Evolutionary conservation across 2,888 invertebrate genomes (phyloP).

Genomic region (Drymonia ruficornis): DNA sequence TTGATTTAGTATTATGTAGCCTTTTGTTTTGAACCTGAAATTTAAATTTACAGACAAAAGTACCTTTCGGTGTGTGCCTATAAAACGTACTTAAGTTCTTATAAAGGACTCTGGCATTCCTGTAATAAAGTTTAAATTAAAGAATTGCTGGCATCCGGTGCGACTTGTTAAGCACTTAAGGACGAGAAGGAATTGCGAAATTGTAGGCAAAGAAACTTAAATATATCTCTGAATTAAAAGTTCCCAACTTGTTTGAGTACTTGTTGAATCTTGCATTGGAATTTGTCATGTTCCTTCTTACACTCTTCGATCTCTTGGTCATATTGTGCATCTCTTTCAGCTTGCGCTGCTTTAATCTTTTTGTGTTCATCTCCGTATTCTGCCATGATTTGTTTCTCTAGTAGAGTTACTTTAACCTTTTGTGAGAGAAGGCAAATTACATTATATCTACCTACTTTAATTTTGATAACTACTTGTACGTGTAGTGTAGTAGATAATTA

Average conservation of each 20-base stretch:
- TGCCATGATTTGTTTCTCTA: constrained; percentile 36
- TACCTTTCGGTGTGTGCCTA: no score
- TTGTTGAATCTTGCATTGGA: constrained; percentile 38
- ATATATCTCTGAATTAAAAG: neutral
- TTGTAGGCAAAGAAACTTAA: neutral
- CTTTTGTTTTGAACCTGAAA: neutral
- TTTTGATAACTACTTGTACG: no score
- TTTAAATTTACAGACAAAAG: neutral
- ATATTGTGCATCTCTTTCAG: constrained; percentile 35
- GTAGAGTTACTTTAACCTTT: constrained; percentile 35
- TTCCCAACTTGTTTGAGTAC: constrained; percentile 43
- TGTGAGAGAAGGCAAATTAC: neutral
- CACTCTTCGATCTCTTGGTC: constrained; percentile 39
- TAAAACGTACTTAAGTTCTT: no score
- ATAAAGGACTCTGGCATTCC: neutral
- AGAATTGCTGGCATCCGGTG: neutral
- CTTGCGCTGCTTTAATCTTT: constrained; percentile 32
- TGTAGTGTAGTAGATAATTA: neutral
- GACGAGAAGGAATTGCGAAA: neutral
- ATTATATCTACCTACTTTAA: neutral
- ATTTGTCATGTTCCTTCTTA: constrained; percentile 43
- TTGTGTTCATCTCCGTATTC: constrained; percentile 37
- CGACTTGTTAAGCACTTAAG: neutral
- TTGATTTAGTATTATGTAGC: constrained; percentile 12
- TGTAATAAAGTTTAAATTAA: neutral